Evolutionary conservation across 2,113 vertebrate species (phyloP).

Genomic region (Xyliphius kryptos): DNA sequence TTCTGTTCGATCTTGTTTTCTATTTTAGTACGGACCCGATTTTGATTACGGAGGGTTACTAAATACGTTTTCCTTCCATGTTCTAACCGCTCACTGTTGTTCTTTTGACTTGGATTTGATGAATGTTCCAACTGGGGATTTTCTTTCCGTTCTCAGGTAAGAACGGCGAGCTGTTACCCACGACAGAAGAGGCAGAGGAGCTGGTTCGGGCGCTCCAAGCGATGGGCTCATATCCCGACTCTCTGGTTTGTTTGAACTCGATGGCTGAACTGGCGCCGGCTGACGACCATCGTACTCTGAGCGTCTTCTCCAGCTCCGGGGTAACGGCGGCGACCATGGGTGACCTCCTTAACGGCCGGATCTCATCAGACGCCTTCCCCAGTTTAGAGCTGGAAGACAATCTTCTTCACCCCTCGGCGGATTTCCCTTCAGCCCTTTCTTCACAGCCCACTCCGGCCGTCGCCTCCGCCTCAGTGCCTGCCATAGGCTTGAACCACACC

Average conservation of each 20-base stretch:
- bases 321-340: slow-evolving; percentile 79
- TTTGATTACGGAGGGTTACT: too few species aligned
- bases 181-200: slow-evolving; percentile 96
- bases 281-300: slow-evolving; percentile 83
- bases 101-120: too few species aligned
- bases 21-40: too few species aligned
- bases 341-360: slow-evolving; percentile 86
- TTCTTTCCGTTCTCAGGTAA: slow-evolving; percentile 72
- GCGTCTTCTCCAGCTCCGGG: slow-evolving; percentile 77
- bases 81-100: background rate
- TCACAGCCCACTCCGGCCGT: slow-evolving; percentile 66
- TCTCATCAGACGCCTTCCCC: slow-evolving; percentile 85
- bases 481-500: slow-evolving; percentile 63
- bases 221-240: slow-evolving; percentile 79
- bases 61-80: background rate
- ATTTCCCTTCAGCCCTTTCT: slow-evolving; percentile 73
- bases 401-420: slow-evolving; percentile 78
- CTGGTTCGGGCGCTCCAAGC: slow-evolving; percentile 93
- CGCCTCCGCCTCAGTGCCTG: slow-evolving; percentile 55
- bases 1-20: too few species aligned
- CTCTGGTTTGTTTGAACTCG: slow-evolving; percentile 92
- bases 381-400: slow-evolving; percentile 91
- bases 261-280: slow-evolving; percentile 85
- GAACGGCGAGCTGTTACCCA: slow-evolving; percentile 93
- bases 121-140: background rate